Evolutionary conservation across 1,140 invertebrate genomes (phyloP).

Genomic region (Aphelenchoides fujianensis): DNA sequence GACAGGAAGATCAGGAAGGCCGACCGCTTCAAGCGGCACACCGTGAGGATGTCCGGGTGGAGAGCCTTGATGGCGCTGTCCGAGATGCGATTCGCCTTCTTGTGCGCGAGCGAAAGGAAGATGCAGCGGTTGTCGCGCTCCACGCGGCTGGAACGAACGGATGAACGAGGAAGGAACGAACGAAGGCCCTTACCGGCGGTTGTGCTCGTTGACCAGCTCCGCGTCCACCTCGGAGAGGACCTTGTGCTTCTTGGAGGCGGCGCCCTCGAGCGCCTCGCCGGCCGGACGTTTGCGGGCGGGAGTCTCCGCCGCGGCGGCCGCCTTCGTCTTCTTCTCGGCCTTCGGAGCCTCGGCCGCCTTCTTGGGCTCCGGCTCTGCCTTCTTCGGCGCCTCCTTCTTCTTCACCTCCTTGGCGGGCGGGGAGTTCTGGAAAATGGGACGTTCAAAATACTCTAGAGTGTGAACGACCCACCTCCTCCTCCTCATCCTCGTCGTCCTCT

Average conservation of each 20-base stretch:
- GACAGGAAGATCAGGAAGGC: conserved; percentile 3
- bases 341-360: background rate
- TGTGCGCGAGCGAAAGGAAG: background rate
- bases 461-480: background rate
- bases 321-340: background rate
- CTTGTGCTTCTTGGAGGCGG: background rate
- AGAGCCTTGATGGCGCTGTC: conserved; percentile 1
- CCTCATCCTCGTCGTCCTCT: background rate
- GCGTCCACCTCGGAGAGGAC: background rate
- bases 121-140: background rate
- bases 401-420: background rate
- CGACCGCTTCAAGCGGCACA: background rate
- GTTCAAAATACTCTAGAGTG: too few relatives aligned
- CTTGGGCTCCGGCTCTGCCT: background rate
- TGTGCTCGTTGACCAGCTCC: background rate
- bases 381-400: background rate
- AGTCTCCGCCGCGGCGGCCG: background rate
- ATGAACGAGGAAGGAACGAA: too few relatives aligned
- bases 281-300: background rate
- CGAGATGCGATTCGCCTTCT: background rate
- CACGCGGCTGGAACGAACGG: background rate
- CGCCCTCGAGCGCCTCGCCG: background rate
- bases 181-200: background rate
- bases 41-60: background rate
- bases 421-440: too few relatives aligned